A percentile compares a stretch with the other conserved stretches of the same genome.
Evolutionary conservation across 2,888 invertebrate genomes (phyloP).

Genomic region (Troides oblongomaculatus): DNA sequence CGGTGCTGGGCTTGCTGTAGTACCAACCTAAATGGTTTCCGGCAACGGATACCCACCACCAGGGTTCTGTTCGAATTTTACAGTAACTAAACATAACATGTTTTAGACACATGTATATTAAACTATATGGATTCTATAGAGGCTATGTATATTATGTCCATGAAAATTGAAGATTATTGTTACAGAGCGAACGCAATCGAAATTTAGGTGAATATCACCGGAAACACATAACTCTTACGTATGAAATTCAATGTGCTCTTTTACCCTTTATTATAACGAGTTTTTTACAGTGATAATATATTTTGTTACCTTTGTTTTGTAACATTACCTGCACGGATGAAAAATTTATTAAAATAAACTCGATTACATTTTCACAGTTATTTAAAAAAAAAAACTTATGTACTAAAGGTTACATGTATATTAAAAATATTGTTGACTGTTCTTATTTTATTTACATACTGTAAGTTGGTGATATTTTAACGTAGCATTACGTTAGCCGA

Average conservation of each 20-base stretch:
- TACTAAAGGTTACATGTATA: no score
- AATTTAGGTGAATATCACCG: not conserved
- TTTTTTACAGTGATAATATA: not conserved
- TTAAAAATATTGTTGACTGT: no score
- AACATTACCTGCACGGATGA: not conserved
- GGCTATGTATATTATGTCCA: not conserved
- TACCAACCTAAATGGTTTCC: no score
- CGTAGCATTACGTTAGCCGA: no score
- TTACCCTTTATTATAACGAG: conserved; percentile 8
- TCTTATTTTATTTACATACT: no score
- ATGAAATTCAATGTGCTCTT: conserved; percentile 8
- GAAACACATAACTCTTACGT: conserved; percentile 3
- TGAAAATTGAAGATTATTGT: not conserved
- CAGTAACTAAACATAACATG: no score
- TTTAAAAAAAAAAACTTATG: no score
- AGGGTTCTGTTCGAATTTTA: no score
- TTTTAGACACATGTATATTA: not conserved
- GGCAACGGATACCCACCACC: no score
- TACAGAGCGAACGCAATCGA: not conserved
- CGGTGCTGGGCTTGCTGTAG: no score
- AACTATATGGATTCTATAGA: not conserved
- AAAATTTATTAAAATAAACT: not conserved
- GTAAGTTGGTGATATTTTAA: no score
- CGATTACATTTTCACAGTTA: no score
- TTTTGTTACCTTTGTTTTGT: not conserved